Base-by-base conservation (phyloP, 2,888 invertebrate genomes). In the Drosophila sordidula region DNA sequence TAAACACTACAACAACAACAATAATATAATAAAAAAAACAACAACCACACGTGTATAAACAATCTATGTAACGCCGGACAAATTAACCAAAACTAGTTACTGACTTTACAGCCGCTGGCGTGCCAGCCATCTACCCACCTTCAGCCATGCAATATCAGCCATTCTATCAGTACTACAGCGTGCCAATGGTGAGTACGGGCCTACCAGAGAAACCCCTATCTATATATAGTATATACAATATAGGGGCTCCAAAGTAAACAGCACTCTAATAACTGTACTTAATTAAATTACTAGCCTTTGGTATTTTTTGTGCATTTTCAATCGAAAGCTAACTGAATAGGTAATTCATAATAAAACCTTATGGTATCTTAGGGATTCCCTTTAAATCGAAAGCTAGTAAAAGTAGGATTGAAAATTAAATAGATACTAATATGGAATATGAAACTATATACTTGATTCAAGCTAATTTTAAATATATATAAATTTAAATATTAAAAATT, bases 101-200 rank as follows among this genome's bases (percentile, higher is more conserved):
- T 90, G 90, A 90, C 90, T 90, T 90, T 89, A 83, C 91, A 89
- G 90, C 90, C 81, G 91, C 91, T 89, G 92, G 92, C 81, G 92
- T 92, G 85, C 92, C 93, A 92, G 91, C 92, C 87, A 85, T 93
- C 86, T 93, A 92, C 90, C 92, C 92, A 91, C 92, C 93, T 89
- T 92, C 93, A 87, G 85, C 85, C 84, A 92, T 93, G 92, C 92
- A 92, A 90, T 92, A 92, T 91, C 92, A 92, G 90, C 92, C 92
- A 90, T 92, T 92, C 85, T 92, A 92, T 90, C 92, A 93, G 85
- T 93, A 93, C 90, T 92, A 93, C 90, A 92, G 93, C 85, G 92
- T 93, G 91, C 92, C 92, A 92, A 93, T 92, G 92, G 92, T 93
- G 76, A 91, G 87, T 87, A 29, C 0, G 18, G 18, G 2, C 2